phyloP scores from a whole-genome alignment of 2,888 invertebrate species.

The Penaeus monodon region DNA sequence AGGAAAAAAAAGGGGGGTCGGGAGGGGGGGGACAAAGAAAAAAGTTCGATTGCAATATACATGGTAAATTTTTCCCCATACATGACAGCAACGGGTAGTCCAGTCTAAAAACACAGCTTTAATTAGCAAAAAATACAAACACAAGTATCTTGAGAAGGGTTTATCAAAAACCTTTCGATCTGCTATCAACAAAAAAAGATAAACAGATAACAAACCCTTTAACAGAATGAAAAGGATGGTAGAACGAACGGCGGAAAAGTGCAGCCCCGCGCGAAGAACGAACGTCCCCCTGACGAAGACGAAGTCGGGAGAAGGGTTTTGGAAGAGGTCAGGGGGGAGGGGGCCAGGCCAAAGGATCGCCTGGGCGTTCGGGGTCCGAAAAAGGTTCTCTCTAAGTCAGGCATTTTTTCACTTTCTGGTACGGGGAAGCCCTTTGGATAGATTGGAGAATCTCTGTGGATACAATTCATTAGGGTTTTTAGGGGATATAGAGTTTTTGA shows the following conservation, averaged over 20 bases:
- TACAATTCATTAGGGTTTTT: no score
- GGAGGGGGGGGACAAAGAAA: not conserved
- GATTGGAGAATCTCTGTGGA: no score
- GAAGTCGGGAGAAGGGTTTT: not conserved
- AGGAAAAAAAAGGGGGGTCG: not conserved
- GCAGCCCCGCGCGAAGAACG: slow-evolving; percentile 39
- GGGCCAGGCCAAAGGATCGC: slow-evolving; percentile 27
- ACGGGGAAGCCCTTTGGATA: not conserved
- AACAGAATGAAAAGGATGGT: no score
- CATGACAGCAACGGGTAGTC: no score
- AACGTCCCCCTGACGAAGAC: not conserved
- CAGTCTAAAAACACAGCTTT: no score
- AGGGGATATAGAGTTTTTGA: no score
- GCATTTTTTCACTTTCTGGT: slow-evolving; percentile 11
- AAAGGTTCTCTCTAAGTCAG: slow-evolving; percentile 39
- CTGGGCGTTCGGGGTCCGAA: slow-evolving; percentile 19
- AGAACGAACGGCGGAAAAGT: slow-evolving; percentile 22
- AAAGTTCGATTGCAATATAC: not conserved
- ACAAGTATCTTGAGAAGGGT: no score
- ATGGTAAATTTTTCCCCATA: no score
- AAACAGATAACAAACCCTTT: no score
- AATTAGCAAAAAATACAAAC: no score
- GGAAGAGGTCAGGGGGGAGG: slow-evolving; percentile 19
- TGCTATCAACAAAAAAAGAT: no score
- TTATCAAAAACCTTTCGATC: no score